Conservation (phyloP, 2,113 vertebrate species). For the Physeter macrocephalus region DNA sequence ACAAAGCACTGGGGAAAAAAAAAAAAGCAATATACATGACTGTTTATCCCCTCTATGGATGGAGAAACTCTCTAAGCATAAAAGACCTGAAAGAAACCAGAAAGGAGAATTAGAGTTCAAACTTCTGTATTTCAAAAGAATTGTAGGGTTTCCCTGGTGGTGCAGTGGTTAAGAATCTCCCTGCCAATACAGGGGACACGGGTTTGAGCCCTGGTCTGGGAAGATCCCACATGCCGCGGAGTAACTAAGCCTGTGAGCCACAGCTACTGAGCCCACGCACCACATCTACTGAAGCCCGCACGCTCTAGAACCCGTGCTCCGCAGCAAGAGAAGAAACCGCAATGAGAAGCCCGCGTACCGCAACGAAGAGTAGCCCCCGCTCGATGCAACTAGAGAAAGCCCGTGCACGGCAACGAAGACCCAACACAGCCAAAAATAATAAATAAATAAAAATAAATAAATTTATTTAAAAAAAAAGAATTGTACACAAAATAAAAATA, state of each 20-base stretch:
- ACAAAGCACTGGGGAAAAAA: not conserved
- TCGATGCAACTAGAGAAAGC: not conserved
- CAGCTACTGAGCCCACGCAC: not conserved
- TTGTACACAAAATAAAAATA: not conserved
- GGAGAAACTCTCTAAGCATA: not conserved
- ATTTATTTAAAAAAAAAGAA: not conserved
- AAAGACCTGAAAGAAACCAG: not conserved
- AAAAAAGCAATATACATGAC: not conserved
- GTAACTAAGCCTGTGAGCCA: not conserved
- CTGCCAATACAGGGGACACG: not conserved
- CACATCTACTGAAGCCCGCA: too few species aligned
- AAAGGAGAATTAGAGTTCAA: not conserved
- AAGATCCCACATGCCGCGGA: not conserved
- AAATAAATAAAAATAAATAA: not conserved
- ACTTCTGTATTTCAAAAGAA: slow-evolving; percentile 6
- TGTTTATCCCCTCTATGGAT: not conserved
- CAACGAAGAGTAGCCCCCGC: too few species aligned
- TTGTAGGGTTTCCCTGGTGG: not conserved
- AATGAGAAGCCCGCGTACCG: rapidly evolving
- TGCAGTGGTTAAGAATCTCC: not conserved
- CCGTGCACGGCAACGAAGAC: not conserved
- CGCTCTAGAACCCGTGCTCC: not conserved
- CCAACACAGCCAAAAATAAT: not conserved
- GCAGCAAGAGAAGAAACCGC: not conserved
- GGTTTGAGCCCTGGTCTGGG: not conserved